Evolutionary conservation across 2,113 vertebrate genomes (phyloP).

Genomic region (Mugil cephalus): DNA sequence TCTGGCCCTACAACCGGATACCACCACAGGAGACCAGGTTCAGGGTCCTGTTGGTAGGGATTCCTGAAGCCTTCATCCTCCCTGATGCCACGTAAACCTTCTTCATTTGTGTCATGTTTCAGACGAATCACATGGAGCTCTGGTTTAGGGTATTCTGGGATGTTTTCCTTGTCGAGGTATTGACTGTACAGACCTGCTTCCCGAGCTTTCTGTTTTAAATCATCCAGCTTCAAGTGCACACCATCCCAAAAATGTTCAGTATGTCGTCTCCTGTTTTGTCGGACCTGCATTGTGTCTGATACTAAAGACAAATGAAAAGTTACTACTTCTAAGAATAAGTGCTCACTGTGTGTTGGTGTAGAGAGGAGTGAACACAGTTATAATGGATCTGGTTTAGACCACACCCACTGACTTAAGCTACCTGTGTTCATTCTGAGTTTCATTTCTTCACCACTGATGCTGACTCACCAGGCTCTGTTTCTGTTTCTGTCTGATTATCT

Average conservation of each 20-base stretch:
- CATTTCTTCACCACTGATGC: too few species aligned
- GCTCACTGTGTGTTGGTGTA: too few species aligned
- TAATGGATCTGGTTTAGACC: too few species aligned
- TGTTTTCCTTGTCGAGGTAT: neutral
- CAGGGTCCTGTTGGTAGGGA: fast-evolving
- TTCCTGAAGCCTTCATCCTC: neutral
- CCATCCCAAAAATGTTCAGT: fast-evolving
- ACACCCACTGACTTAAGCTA: too few species aligned
- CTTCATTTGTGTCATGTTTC: conserved; percentile 30
- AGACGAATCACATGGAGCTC: conserved; percentile 38
- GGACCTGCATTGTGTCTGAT: neutral
- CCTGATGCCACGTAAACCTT: neutral
- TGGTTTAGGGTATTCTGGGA: neutral
- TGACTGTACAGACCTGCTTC: fast-evolving
- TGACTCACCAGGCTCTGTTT: too few species aligned
- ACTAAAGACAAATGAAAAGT: neutral
- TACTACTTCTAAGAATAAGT: too few species aligned
- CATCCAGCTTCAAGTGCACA: conserved; percentile 20
- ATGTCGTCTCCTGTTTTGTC: fast-evolving
- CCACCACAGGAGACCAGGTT: conserved; percentile 50
- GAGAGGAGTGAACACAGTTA: too few species aligned
- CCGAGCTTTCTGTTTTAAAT: neutral
- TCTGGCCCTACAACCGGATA: conserved; percentile 33
- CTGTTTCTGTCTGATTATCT: too few species aligned
- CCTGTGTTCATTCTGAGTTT: too few species aligned